phyloP scores from a whole-genome alignment of 2,113 vertebrate genomes.

The Nicator chloris region DNA sequence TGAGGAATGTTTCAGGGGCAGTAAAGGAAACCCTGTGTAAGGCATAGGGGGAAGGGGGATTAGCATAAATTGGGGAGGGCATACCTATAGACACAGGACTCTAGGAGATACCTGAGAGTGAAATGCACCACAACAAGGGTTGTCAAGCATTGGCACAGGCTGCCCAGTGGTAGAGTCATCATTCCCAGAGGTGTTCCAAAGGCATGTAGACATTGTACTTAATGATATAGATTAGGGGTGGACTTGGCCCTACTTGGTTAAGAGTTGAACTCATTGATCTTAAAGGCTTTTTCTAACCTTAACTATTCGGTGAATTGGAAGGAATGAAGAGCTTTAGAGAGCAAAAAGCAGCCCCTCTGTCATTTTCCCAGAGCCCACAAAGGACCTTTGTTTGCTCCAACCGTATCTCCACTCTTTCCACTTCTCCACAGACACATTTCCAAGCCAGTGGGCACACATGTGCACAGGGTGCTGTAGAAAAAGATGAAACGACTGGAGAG shows the following conservation, averaged over 20 bases:
- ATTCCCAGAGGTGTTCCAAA: background rate
- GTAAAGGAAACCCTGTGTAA: too few relatives aligned
- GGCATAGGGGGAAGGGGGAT: too few relatives aligned
- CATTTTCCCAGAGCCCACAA: slow-evolving; percentile 10
- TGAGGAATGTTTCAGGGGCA: too few relatives aligned
- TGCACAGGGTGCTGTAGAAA: background rate
- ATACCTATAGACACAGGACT: too few relatives aligned
- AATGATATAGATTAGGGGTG: background rate
- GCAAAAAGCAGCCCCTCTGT: background rate
- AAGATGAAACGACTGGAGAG: background rate
- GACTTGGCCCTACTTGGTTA: background rate
- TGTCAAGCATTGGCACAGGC: background rate
- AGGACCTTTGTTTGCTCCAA: slow-evolving; percentile 27
- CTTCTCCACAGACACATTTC: slow-evolving; percentile 19
- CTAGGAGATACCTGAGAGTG: too few relatives aligned
- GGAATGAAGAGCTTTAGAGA: background rate
- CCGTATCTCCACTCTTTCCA: slow-evolving; percentile 4
- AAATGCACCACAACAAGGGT: too few relatives aligned
- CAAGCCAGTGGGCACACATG: background rate
- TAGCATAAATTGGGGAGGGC: too few relatives aligned
- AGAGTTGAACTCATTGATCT: background rate
- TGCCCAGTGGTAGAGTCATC: background rate
- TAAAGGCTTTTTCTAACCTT: background rate
- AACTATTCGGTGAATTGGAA: background rate
- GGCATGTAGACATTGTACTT: background rate